Conservation (phyloP, 2,113 vertebrate genomes). For the Myanophis thanlyinensis region DNA sequence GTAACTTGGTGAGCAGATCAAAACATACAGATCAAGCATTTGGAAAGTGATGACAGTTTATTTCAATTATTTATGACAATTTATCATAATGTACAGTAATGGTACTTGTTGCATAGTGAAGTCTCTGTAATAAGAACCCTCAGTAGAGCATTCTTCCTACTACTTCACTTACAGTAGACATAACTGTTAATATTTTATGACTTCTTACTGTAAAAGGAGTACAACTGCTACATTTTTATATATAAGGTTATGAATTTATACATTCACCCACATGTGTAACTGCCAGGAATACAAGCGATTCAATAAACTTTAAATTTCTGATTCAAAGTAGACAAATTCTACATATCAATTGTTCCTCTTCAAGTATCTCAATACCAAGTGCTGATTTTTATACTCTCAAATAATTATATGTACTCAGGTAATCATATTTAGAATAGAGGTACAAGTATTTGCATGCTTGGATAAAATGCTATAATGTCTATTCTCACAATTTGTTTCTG, state of each 20-base stretch:
- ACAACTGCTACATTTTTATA: conserved; percentile 37
- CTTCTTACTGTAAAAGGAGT: conserved; percentile 47
- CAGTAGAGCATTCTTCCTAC: conserved; percentile 44
- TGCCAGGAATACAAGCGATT: conserved; percentile 26
- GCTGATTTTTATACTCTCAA: background rate
- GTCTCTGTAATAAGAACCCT: conserved; percentile 62
- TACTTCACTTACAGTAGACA: conserved; percentile 30
- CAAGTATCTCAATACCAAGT: background rate
- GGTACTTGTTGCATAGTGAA: conserved; percentile 41
- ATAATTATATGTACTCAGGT: background rate
- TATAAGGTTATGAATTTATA: conserved; percentile 21
- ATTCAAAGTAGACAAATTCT: conserved; percentile 1
- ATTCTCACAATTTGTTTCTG: background rate
- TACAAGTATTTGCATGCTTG: background rate
- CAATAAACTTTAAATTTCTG: background rate
- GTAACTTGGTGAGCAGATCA: conserved; percentile 49
- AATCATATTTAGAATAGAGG: background rate
- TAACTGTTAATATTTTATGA: conserved; percentile 32
- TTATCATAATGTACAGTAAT: conserved; percentile 53
- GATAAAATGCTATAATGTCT: background rate
- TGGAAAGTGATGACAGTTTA: conserved; percentile 50
- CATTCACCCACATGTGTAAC: conserved; percentile 36
- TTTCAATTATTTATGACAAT: conserved; percentile 64
- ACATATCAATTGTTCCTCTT: conserved; percentile 6
- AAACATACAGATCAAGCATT: conserved; percentile 45